Evolutionary conservation across 2,888 invertebrate genomes (phyloP).

Genomic region (Drosophila eohydei): DNA sequence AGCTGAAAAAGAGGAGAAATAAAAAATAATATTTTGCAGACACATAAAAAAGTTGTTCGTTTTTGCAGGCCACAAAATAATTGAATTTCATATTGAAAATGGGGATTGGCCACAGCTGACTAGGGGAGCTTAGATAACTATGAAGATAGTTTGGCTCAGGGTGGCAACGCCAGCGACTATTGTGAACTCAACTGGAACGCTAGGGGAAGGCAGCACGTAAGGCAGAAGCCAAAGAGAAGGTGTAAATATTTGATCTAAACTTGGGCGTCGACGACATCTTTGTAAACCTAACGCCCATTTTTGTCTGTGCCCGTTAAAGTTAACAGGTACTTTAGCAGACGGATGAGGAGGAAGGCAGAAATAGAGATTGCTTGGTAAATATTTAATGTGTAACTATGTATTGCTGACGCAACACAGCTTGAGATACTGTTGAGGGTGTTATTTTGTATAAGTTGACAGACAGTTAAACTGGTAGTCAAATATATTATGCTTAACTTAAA

Average conservation of each 20-base stretch:
- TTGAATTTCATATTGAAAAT: conserved; percentile 66
- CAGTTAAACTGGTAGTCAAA: background rate
- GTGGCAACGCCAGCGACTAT: conserved; percentile 4
- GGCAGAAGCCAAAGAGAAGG: background rate
- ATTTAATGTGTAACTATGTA: background rate
- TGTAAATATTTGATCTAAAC: conserved; percentile 46
- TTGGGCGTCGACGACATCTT: conserved; percentile 11
- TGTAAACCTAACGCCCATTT: background rate
- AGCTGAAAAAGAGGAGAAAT: conserved; percentile 6
- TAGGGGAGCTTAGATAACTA: conserved; percentile 4
- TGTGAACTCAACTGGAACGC: conserved; percentile 47
- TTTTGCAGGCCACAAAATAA: conserved; percentile 47
- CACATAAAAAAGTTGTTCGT: conserved; percentile 20
- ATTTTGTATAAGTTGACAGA: background rate
- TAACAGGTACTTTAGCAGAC: background rate
- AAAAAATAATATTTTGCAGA: conserved; percentile 4
- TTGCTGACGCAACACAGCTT: background rate
- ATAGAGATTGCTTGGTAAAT: background rate
- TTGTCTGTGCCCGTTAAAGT: background rate
- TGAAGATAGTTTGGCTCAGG: conserved; percentile 23
- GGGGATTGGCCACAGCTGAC: background rate
- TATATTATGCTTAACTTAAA: background rate
- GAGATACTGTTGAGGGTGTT: background rate
- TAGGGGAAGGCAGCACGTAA: background rate
- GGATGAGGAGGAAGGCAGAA: background rate